Evolutionary conservation across 1,140 invertebrate species (phyloP), one percentile per base, ranked within the genome.

Genomic region (Dinothrombium tinctorium): DNA sequence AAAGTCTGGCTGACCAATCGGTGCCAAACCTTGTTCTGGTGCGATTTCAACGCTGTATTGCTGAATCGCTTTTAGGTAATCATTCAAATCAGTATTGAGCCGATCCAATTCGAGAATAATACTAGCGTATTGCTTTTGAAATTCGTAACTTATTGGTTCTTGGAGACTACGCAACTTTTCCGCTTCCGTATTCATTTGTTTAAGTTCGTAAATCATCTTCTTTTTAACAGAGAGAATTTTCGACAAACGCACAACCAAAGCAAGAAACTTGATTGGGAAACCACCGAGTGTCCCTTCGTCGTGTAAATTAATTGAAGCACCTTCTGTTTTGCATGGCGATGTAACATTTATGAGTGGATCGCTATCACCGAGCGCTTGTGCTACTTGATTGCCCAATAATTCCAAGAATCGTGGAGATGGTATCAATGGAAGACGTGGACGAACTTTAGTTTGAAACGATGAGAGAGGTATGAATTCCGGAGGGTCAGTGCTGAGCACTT

Each of bases 401-500:
- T 46, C 45, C 23, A 48, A 20, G 22, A 45, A 40, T 33, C 40
- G 24, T 12, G 47, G n/a, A 4, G 43, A 33, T 28, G 37, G 20
- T 33, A 36, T 41, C 19, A 47, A 19, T 9, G 47, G 40, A 31
- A 58, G 46, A 8, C 42, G 7, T 7, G 78, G 74, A 47, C 80
- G 67, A 49, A 78, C 78, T 56, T 77, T 76, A 49, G 75, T 69
- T 40, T 76, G 72, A 56, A 89, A 83, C 41, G 74, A 79, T 25
- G 76, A 72, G 22, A 90, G 62, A 36, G 78, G 75, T 53, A 94
- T 75, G 24, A 82, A 89, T 57, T 92, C 84, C 25, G 79, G 74
- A 29, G 73, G 69, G 50, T 90, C 84, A 59, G 84, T 83, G 15
- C 82, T 86, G 54, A 90, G 61, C 46, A 95, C 86, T 72, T 94